Evolutionary conservation across 2,113 vertebrate species (phyloP), one percentile per base, ranked within the genome.

Genomic region (Arizona elegans): DNA sequence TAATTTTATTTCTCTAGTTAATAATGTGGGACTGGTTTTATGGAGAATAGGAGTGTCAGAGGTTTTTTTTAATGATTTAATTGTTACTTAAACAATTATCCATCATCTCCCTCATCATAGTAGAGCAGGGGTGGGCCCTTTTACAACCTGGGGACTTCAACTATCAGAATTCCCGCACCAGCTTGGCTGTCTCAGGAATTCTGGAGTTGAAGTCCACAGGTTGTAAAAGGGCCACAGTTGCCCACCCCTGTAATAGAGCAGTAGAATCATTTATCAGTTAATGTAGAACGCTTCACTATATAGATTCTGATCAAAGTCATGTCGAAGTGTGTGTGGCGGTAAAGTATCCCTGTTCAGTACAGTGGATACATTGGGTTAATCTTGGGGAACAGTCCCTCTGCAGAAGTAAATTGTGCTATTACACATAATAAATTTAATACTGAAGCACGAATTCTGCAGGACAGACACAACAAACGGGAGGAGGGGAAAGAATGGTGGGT

Each of bases 381-480:
- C 47, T 58, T 75, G 85, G 92, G 86, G 53, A 26, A 38, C 26
- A 92, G 23, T 43, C 70, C n/a, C 52, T 89, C 0, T 94, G 95
- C 91, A 94, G 62, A 93, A 94, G 88, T 43, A 87, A 29, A 90
- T 81, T 24, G 4, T 5, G 2, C 0, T 8, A 87, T 65, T 90
- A 94, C 93, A 86, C 29, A 43, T 70, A 19, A 85, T 58, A 90
- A 87, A 81, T 95, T 94, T 94, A 91, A 95, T 70, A 70, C 93
- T 94, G 93, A 92, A 95, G 54, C 59, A 96, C 94, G 94, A 93
- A 87, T 94, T 92, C 95, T 91, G 93, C 93, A 93, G 91, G 81
- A 92, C 86, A 95, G 93, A 94, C 93, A 86, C 90, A 92, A 65
- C 90, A 91, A 95, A 62, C 8, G 9, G 59, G 50, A 92, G 50